Base-by-base conservation (phyloP, 2,113 vertebrate species). In the Ascaphus truei region DNA sequence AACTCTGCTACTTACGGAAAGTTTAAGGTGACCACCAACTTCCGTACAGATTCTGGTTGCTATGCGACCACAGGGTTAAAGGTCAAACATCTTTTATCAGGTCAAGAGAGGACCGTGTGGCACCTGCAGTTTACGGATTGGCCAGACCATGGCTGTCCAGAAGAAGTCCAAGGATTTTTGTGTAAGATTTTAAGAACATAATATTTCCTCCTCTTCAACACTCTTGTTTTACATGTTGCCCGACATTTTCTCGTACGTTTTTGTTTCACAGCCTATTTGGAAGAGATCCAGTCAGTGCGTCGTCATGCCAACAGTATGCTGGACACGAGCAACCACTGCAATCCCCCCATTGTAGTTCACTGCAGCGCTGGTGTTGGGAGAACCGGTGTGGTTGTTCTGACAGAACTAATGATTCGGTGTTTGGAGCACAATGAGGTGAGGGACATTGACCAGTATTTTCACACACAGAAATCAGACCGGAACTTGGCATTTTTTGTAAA, bases 391-490 rank as follows among this genome's bases (percentile, higher is more conserved):
- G 91, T 96, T 62, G 95, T 98, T 75, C 92, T 98, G 0, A 92
- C 94, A 0, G 96, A 98, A 61, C 91, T 98, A 62, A 98, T 98
- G 95, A 92, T 96, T 68, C 91, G 91, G 76, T 96, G 96, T 79
- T 86, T 98, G 85, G 94, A 98, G 75, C 93, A 95, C 52, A 95
- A 98, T 1, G 93, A 96, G 80, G 96, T 96, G 76, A 75, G 91
- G 68, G 39, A 6, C 53, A n/a, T n/a, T n/a, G n/a, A n/a, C n/a
- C n/a, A n/a, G n/a, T n/a, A n/a, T n/a, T n/a, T n/a, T n/a, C n/a
- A n/a, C n/a, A n/a, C n/a, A n/a, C n/a, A n/a, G n/a, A n/a, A n/a
- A n/a, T n/a, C n/a, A n/a, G n/a, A n/a, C n/a, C n/a, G n/a, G n/a
- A n/a, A n/a, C n/a, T n/a, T n/a, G n/a, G n/a, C n/a, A n/a, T n/a